These are phyloP conservation scores for Calidris pygmaea DNA, from an alignment of 2,113 vertebrate species.

Conservation along the genomic window DNA sequence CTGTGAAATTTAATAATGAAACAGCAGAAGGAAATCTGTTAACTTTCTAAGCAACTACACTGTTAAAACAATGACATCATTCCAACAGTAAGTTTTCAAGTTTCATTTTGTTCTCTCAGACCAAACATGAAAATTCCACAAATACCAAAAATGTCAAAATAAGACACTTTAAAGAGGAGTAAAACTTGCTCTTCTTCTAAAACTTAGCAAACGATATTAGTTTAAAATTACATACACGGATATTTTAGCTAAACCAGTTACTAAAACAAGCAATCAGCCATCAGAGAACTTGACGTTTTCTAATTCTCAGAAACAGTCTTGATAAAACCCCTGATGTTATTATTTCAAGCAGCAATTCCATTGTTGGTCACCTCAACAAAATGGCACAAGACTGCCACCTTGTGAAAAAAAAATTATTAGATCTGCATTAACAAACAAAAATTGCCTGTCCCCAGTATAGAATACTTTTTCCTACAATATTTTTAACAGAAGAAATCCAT, in stretches of 20 bases:
- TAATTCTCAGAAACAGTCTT: not conserved
- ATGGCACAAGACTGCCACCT: conserved; percentile 59
- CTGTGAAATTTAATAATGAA: not conserved
- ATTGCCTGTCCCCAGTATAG: rapidly evolving
- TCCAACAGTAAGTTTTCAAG: not conserved
- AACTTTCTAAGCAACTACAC: not conserved
- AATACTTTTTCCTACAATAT: not conserved
- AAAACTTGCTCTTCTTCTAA: not conserved
- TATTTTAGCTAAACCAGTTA: not conserved
- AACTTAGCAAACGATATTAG: not conserved
- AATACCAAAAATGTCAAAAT: not conserved
- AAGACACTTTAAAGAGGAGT: not conserved
- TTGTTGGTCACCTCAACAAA: not conserved
- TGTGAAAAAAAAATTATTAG: not conserved
- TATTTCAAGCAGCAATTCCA: not conserved
- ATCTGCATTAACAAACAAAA: not conserved
- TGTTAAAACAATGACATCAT: not conserved
- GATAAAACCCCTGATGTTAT: not conserved
- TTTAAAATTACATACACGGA: not conserved
- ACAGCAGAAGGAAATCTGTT: not conserved
- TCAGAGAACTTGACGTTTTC: not conserved
- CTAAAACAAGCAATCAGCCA: not conserved
- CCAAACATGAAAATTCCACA: not conserved
- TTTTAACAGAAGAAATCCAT: not conserved
- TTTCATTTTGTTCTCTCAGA: not conserved